These are phyloP conservation scores for Drosophila aldrichi DNA, from an alignment of 2,888 invertebrate genomes.

Conservation along the genomic window DNA sequence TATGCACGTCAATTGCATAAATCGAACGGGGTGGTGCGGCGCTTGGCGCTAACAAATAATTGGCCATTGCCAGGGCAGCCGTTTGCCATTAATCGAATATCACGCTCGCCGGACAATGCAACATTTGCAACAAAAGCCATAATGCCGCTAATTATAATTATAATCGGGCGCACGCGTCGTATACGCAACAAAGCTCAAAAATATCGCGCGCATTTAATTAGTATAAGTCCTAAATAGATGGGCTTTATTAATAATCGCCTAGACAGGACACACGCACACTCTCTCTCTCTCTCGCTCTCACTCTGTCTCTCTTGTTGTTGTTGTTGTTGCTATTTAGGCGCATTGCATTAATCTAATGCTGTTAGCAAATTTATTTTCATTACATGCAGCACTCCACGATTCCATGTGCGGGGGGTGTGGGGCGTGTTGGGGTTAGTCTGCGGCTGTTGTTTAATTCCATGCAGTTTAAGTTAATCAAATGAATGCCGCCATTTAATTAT, in stretches of 20 bases:
- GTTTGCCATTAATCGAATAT: slow-evolving; percentile 45
- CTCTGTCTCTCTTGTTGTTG: neutral
- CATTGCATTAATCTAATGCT: slow-evolving; percentile 64
- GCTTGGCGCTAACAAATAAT: slow-evolving; percentile 61
- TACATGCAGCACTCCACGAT: slow-evolving; percentile 30
- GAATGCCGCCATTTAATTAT: slow-evolving; percentile 70
- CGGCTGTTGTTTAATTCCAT: slow-evolving; percentile 27
- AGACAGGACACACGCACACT: slow-evolving; percentile 21
- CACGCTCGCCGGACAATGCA: slow-evolving; percentile 7
- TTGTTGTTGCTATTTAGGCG: slow-evolving; percentile 19
- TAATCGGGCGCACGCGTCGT: slow-evolving; percentile 30
- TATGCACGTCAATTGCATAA: slow-evolving; percentile 7
- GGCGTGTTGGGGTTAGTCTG: neutral
- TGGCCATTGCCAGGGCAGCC: slow-evolving; percentile 39
- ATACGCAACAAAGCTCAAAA: slow-evolving; percentile 47
- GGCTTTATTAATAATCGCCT: slow-evolving; percentile 66
- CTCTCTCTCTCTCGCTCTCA: neutral
- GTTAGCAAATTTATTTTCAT: slow-evolving; percentile 65
- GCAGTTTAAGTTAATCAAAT: slow-evolving; percentile 58
- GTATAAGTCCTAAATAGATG: slow-evolving; percentile 65
- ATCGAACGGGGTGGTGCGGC: slow-evolving; percentile 7
- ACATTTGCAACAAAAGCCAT: slow-evolving; percentile 16
- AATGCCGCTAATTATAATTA: slow-evolving; percentile 49
- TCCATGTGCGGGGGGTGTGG: neutral
- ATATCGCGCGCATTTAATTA: slow-evolving; percentile 73